Conservation (phyloP, 2,113 vertebrate genomes). For the Syrmaticus mikado region DNA sequence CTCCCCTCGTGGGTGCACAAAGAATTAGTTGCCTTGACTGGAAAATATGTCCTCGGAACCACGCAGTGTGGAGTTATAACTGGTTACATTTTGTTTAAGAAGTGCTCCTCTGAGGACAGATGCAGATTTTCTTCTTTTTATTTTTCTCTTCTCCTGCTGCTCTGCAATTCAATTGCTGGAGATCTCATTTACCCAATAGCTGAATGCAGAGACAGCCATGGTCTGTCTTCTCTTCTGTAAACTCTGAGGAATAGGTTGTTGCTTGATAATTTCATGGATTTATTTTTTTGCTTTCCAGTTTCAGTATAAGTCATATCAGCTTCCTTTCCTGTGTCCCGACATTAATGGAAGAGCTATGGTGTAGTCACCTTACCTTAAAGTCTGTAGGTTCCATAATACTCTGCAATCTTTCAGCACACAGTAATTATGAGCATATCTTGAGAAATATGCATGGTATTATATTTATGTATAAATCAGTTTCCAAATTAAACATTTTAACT, state of each 20-base stretch:
- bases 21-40: neutral
- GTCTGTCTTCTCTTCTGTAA: neutral
- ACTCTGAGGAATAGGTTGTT: neutral
- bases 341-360: neutral
- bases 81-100: conserved; percentile 15
- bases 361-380: neutral
- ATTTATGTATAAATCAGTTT: neutral
- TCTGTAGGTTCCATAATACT: neutral
- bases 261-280: neutral
- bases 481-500: neutral
- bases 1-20: neutral
- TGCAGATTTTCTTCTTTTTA: neutral
- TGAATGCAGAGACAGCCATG: neutral
- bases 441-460: neutral
- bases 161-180: conserved; percentile 12
- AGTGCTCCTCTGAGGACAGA: conserved; percentile 32
- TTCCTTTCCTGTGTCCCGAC: neutral
- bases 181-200: neutral
- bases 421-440: neutral
- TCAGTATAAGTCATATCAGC: neutral
- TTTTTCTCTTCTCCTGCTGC: neutral
- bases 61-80: neutral
- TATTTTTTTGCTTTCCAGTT: neutral
- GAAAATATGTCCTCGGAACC: neutral
- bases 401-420: neutral